Evolutionary conservation across 2,113 vertebrate genomes (phyloP).

Genomic region (Dromiciops gliroides): DNA sequence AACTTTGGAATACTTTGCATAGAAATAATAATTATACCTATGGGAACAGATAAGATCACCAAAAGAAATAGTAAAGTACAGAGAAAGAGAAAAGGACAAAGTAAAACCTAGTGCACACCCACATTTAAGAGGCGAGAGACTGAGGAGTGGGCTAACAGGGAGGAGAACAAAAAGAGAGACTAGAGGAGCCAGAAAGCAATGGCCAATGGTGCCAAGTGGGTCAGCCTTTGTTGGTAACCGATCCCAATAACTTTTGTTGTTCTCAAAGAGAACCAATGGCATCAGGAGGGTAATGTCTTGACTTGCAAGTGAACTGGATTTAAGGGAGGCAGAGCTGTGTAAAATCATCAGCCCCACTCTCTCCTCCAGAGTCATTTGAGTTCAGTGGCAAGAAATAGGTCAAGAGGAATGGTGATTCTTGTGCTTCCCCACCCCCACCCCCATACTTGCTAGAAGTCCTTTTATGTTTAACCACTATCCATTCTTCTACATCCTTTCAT

Average conservation of each 20-base stretch:
- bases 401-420: background rate
- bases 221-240: background rate
- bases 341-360: background rate
- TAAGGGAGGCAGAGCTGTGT: background rate
- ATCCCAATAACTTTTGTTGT: background rate
- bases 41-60: background rate
- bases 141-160: background rate
- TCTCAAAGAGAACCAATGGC: too few relatives aligned
- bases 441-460: background rate
- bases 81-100: background rate
- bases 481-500: constrained; percentile 19
- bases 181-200: background rate
- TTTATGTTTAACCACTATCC: constrained; percentile 21
- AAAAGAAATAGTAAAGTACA: background rate
- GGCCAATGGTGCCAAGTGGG: background rate
- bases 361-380: background rate
- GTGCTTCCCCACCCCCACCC: background rate
- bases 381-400: too few relatives aligned
- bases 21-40: background rate
- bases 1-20: background rate
- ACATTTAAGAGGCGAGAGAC: background rate
- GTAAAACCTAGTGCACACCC: background rate
- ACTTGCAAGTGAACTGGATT: background rate
- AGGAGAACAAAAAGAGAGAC: background rate
- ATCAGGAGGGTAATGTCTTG: background rate